Evolutionary conservation across 2,113 vertebrate species (phyloP).

Genomic region (Corythoichthys haematopterus): DNA sequence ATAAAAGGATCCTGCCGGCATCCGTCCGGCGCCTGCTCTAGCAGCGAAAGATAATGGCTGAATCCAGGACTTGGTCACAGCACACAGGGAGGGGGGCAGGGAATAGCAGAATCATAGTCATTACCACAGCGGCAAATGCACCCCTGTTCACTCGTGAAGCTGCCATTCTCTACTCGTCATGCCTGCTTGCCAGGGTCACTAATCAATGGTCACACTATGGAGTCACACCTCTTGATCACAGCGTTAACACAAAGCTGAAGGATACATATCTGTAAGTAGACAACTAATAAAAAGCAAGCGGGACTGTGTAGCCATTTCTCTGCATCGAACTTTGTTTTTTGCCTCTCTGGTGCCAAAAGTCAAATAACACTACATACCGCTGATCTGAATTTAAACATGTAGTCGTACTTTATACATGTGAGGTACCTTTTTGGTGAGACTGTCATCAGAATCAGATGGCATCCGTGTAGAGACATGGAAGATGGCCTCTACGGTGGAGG

Average conservation of each 20-base stretch:
- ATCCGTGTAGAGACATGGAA: conserved; percentile 98
- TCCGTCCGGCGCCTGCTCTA: conserved; percentile 73
- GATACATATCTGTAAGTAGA: conserved; percentile 26
- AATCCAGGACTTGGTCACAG: conserved; percentile 77
- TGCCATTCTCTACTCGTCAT: conserved; percentile 60
- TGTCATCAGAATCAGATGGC: conserved; percentile 91
- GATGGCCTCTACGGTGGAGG: conserved; percentile 94
- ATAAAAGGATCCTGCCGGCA: conserved; percentile 77
- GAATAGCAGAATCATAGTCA: conserved; percentile 71
- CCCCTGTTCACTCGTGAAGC: conserved; percentile 61
- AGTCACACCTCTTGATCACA: conserved; percentile 70
- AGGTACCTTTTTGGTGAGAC: conserved; percentile 92
- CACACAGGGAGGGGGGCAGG: conserved; percentile 58
- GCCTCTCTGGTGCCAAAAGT: neutral
- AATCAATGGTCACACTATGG: conserved; percentile 68
- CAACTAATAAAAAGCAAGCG: conserved; percentile 36
- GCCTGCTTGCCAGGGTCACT: conserved; percentile 60
- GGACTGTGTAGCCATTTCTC: conserved; percentile 60
- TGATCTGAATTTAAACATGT: neutral
- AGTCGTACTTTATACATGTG: neutral
- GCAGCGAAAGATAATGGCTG: conserved; percentile 75
- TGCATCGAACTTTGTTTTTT: conserved; percentile 20
- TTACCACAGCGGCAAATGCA: conserved; percentile 72
- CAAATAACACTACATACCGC: neutral
- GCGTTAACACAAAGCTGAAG: conserved; percentile 57